Conservation (phyloP, 2,888 invertebrate genomes). For the Dermolepida albohirtum region DNA sequence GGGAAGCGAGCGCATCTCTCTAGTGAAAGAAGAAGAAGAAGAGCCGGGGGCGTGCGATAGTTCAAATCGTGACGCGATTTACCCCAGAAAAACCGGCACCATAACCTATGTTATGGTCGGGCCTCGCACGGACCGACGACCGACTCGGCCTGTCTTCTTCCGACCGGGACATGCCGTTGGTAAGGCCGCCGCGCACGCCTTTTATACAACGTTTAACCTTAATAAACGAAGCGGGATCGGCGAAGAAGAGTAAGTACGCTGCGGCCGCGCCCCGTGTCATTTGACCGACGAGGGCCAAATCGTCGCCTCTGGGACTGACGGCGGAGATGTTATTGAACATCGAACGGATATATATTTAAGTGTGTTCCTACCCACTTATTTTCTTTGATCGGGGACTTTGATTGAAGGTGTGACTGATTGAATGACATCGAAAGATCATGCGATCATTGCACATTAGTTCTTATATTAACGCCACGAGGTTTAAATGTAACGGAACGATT, state of each 20-base stretch:
- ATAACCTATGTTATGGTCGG: slow-evolving; percentile 40
- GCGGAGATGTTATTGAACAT: too few relatives aligned
- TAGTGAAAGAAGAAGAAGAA: not conserved
- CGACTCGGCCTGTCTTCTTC: not conserved
- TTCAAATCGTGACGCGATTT: slow-evolving; percentile 70
- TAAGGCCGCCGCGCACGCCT: slow-evolving; percentile 10
- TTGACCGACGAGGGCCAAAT: slow-evolving; percentile 3
- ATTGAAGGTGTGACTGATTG: too few relatives aligned
- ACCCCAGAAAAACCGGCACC: slow-evolving; percentile 54
- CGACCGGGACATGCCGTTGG: too few relatives aligned
- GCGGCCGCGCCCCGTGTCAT: not conserved
- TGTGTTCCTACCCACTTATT: too few relatives aligned
- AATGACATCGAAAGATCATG: too few relatives aligned
- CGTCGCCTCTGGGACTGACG: not conserved
- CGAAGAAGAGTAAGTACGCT: too few relatives aligned
- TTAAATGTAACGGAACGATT: too few relatives aligned
- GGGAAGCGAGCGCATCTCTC: slow-evolving; percentile 6
- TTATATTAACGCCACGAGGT: too few relatives aligned
- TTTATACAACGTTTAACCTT: slow-evolving; percentile 22
- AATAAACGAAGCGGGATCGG: slow-evolving; percentile 7
- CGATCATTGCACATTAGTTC: too few relatives aligned
- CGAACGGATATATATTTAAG: too few relatives aligned
- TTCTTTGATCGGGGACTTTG: too few relatives aligned
- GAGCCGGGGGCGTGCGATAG: slow-evolving; percentile 69
- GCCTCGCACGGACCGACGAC: slow-evolving; percentile 15